Base-by-base conservation (phyloP, 2,888 invertebrate species). In the Asteroscopus sphinx region DNA sequence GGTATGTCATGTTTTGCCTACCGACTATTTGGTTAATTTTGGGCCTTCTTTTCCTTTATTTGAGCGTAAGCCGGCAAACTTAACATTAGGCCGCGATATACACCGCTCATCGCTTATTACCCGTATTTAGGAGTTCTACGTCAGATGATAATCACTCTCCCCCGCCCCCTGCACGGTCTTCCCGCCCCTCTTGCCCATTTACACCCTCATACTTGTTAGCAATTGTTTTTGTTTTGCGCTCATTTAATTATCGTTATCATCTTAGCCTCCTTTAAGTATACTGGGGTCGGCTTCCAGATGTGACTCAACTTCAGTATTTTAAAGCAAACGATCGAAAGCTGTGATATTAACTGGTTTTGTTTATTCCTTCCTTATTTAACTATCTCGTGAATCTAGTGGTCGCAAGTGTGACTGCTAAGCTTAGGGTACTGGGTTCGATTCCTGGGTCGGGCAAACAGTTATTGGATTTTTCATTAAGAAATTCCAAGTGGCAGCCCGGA, bases 81-180 rank as follows among this genome's bases (percentile, higher is more conserved):
- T 41, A 32, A n/a, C 55, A 56, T 72, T 58, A 56, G 15, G 30
- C 44, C 44, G 36, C 7, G 46, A 41, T 55, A 56, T 57, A 55
- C 32, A 65, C 16, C 57, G 44, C 42, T 45, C 46, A 53, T 32
- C 48, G 46, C 54, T 76, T 61, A 73, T 66, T 44, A 51, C 61
- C 32, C 41, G 45, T 70, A 64, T 73, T 76, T 66, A 53, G 49
- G 58, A 69, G 57, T 65, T 60, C 28, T 52, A 49, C 55, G 46
- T 59, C 55, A 46, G 56, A 59, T 66, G 54, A 63, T 73, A 57
- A 69, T 69, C 46, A 47, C 48, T 54, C 11, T 37, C 13, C 45
- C 26, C 30, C 15, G 41, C 44, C 4, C 2, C 4, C 21, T 21
- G 21, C n/a, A n/a, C n/a, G n/a, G n/a, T n/a, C n/a, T 12, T 26